Conservation (phyloP, 2,797 vertebrate species). For the Tenualosa ilisha region DNA sequence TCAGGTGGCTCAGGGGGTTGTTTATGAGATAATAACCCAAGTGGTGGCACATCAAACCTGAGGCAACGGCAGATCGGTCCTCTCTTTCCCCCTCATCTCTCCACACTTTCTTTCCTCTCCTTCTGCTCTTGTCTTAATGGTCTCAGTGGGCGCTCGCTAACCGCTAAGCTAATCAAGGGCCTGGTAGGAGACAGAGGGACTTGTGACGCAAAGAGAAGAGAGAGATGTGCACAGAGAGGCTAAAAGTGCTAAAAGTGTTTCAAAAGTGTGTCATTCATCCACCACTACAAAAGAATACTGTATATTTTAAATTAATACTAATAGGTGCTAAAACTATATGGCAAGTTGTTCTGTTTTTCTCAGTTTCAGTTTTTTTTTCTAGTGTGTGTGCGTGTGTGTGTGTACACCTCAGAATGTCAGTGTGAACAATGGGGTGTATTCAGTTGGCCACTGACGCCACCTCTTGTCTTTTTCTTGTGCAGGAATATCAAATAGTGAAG, state of each 20-base stretch:
- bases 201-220: background rate
- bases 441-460: background rate
- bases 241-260: background rate
- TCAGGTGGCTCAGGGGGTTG: background rate
- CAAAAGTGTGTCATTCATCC: background rate
- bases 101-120: background rate
- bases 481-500: conserved; percentile 94
- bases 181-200: background rate
- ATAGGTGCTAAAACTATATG: background rate
- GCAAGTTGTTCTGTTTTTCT: background rate
- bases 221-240: background rate
- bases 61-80: background rate
- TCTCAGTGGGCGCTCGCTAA: background rate
- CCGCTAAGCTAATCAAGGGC: background rate
- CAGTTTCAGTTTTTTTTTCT: background rate
- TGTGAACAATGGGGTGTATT: background rate
- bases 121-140: background rate
- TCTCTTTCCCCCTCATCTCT: background rate
- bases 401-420: background rate
- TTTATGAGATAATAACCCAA: background rate
- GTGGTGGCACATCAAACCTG: background rate
- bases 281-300: background rate
- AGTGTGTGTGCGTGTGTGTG: conserved; percentile 10
- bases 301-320: background rate
- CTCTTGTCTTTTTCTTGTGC: conserved; percentile 45